These are phyloP conservation scores for Aphyosemion australe DNA, from an alignment of 2,113 vertebrate species.

Conservation along the genomic window DNA sequence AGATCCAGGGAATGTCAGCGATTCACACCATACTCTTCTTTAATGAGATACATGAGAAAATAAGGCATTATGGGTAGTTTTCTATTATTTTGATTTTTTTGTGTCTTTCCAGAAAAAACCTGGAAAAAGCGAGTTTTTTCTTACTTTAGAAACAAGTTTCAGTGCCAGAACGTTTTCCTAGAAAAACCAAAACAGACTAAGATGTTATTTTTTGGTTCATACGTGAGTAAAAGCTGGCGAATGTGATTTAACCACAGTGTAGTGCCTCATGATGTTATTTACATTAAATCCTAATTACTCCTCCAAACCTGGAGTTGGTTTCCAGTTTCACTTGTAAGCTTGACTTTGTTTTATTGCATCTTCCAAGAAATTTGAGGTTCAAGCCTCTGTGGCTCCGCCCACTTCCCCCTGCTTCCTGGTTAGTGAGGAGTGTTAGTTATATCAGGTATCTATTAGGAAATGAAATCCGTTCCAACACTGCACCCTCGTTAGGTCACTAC, in stretches of 20 bases:
- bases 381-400: constrained; percentile 8
- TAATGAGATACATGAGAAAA: too few relatives aligned
- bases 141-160: not conserved
- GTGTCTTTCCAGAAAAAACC: too few relatives aligned
- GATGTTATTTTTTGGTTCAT: not conserved
- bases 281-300: not conserved
- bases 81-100: too few relatives aligned
- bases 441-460: constrained; percentile 10
- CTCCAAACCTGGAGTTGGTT: not conserved
- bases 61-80: too few relatives aligned
- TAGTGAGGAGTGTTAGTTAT: constrained; percentile 48
- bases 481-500: constrained; percentile 43
- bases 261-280: not conserved
- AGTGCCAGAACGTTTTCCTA: not conserved
- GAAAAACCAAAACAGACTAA: not conserved
- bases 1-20: too few relatives aligned
- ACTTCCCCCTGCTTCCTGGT: constrained; percentile 23
- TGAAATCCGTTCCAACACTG: constrained; percentile 37
- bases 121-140: not conserved
- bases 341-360: constrained; percentile 13
- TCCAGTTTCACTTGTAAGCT: constrained; percentile 11
- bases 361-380: constrained; percentile 24
- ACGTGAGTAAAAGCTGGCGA: not conserved
- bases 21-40: too few relatives aligned
- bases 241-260: not conserved